A percentile compares a stretch with the other conserved stretches of the same genome.
Conservation (phyloP, 2,113 vertebrate genomes). For the Galemys pyrenaicus region DNA sequence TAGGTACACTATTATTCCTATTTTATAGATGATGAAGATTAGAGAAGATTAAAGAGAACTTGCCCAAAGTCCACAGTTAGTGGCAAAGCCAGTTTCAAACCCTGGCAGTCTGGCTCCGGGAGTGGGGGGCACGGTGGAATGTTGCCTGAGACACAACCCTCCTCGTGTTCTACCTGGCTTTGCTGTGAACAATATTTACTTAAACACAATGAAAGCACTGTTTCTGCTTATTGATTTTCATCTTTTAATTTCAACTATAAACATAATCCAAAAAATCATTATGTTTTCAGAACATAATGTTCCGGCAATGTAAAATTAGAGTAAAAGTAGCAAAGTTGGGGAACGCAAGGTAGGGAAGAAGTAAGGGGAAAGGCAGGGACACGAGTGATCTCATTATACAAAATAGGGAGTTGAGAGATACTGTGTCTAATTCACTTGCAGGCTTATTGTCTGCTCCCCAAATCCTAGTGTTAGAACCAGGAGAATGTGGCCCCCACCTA, state of each 20-base stretch:
- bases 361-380: neutral
- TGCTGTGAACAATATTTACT: neutral
- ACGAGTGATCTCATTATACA: neutral
- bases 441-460: neutral
- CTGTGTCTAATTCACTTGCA: neutral
- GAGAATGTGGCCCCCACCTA: neutral
- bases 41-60: neutral
- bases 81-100: neutral
- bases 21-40: neutral
- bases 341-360: neutral
- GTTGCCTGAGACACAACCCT: neutral
- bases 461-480: neutral
- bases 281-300: neutral
- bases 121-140: too few species aligned
- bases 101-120: neutral
- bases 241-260: neutral
- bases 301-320: constrained; percentile 14
- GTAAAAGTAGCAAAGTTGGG: neutral
- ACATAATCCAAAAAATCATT: neutral
- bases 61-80: neutral
- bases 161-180: neutral
- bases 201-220: neutral
- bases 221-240: neutral
- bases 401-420: neutral
- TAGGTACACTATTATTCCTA: neutral